phyloP scores from a whole-genome alignment of 2,113 vertebrate species.

The Tamias sibiricus region DNA sequence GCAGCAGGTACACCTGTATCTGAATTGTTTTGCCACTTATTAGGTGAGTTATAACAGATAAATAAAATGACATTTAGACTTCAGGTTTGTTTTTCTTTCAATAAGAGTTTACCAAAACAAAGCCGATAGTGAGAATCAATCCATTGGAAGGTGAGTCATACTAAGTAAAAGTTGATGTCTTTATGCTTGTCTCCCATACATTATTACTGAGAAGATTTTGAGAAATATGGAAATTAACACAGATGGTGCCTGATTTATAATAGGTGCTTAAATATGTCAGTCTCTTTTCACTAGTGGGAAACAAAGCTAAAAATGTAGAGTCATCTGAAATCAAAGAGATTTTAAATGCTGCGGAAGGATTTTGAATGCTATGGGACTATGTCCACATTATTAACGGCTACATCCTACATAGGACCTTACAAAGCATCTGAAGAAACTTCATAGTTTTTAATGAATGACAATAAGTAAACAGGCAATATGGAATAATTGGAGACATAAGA shows the following conservation, averaged over 20 bases:
- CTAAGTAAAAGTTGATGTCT: neutral
- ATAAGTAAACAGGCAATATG: neutral
- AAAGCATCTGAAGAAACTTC: neutral
- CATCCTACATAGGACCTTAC: neutral
- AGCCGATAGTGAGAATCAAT: neutral
- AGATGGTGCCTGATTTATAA: neutral
- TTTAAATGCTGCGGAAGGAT: neutral
- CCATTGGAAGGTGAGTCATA: neutral
- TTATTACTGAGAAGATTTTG: neutral
- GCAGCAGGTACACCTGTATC: neutral
- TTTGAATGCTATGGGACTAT: neutral
- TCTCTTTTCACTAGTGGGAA: neutral
- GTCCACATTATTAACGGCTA: neutral
- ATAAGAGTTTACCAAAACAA: neutral
- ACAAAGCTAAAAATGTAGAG: neutral
- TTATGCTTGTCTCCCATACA: neutral
- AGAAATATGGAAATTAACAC: neutral
- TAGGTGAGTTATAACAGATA: neutral
- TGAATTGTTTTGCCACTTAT: neutral
- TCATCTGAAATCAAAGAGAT: neutral
- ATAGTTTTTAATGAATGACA: neutral
- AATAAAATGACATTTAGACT: neutral
- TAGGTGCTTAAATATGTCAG: neutral
- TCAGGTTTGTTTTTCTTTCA: neutral
- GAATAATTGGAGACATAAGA: neutral